Evolutionary conservation across 2,797 vertebrate species (phyloP), one percentile per base, ranked within the genome.

Genomic region (Prunella strophiata): DNA sequence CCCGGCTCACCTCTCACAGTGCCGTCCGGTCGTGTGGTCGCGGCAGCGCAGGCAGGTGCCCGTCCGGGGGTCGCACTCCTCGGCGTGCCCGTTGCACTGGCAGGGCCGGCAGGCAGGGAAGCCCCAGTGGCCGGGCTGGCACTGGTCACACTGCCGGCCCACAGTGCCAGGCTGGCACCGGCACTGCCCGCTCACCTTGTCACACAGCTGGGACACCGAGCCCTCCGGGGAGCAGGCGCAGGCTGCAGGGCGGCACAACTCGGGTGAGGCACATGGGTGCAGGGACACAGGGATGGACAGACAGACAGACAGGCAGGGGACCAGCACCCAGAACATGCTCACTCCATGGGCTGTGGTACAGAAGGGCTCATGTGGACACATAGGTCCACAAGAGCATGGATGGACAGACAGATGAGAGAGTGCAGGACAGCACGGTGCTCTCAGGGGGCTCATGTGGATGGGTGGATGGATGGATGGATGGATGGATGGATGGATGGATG

Each of bases 111-210:
- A 99, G 96, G 91, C 97, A 10, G 99, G 99, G 96, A 99, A 99
- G 84, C 99, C 99, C 99, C 99, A 99, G 97, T 99, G 98, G 27
- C 99, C 98, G 0, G 95, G 94, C 95, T 99, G 99, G 93, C 99
- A 93, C 82, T 96, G 98, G 9, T 98, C 98, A 79, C 99, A 99
- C 93, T 94, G 97, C 16, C 98, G 97, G 21, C 98, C 98, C 1
- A 93, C 85, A 0, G 98, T 88, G 1, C 98, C 98, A 0, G 88
- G 93, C 38, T 85, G 95, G 96, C 98, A 99, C 11, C 20, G 96
- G 85, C 99, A 99, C 96, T 99, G 98, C 26, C 98, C 99, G 0
- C 97, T 98, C 34, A 94, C 87, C 0, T 93, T 91, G 43, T 99
- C 97, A 16, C 98, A 99, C 92, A 98, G 97, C 85, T 97, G 96